Evolutionary conservation across 1,140 invertebrate species (phyloP), one percentile per base, ranked within the genome.

Genomic region (Solenopsis invicta): DNA sequence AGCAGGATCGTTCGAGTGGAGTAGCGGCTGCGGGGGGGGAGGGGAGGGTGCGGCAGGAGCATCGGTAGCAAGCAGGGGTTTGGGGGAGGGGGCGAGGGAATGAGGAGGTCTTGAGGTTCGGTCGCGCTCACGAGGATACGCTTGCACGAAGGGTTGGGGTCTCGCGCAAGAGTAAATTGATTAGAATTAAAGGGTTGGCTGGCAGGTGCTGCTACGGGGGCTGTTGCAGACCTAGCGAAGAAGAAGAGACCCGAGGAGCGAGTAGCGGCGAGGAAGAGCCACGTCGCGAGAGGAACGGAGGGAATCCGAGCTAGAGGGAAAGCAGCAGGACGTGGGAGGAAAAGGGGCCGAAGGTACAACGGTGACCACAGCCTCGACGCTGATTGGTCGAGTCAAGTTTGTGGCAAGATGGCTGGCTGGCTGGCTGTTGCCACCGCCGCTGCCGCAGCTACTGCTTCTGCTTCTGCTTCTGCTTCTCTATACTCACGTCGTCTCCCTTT

Each of bases 371-470:
- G 94, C 89, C 94, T 95, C 94, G 92, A 92, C 93, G 93, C 95
- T 95, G 94, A 95, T 95, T 95, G 95, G 95, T 95, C 94, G 95
- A 95, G 94, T 94, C 94, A 94, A 95, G 95, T 95, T 95, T 95
- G 95, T 95, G 95, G 95, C 95, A 95, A 95, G 94, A 95, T 95
- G 95, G 95, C 95, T 94, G 94, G 93, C 93, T 90, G 90, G 95
- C 95, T 95, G 94, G 88, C 82, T 92, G 86, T 69, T 86, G 82
- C 74, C 62, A 85, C 62, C 72, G 89, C 71, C 77, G 87, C 59
- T 81, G 88, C 75, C n/a, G 45, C 85, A 82, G 72, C 76, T 80
- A 41, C 69, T 86, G 62, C 76, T 80, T 66, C 61, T 90, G 24
- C 88, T 75, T 48, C 86, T 85, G 71, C 74, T 88, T 67, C 48